Conservation (phyloP, 2,797 vertebrate species). For the Buphagus erythrorhynchus region DNA sequence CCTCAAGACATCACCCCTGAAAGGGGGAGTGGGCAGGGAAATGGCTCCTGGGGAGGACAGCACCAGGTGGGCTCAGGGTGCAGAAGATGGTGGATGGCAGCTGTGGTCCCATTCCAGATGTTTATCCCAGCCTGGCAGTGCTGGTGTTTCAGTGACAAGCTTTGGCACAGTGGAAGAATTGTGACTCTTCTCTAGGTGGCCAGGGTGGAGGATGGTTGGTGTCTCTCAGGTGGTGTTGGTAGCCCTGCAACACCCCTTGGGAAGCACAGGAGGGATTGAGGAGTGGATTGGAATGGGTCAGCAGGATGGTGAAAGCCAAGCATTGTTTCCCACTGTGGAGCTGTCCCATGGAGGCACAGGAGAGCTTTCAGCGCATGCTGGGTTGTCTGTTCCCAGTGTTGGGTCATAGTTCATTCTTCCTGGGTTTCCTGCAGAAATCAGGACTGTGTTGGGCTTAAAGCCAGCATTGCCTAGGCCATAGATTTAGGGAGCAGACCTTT, state of each 20-base stretch:
- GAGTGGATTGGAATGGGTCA: neutral
- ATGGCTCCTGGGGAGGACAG: neutral
- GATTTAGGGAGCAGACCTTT: neutral
- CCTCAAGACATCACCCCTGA: neutral
- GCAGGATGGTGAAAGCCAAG: neutral
- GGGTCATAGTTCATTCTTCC: neutral
- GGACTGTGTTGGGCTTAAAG: neutral
- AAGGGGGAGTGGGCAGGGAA: neutral
- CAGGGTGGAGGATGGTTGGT: rapidly evolving
- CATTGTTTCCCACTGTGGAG: neutral
- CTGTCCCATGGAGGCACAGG: rapidly evolving
- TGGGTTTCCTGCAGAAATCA: neutral
- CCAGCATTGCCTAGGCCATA: neutral
- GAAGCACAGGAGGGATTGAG: neutral
- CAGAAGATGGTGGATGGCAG: neutral
- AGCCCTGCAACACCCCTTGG: neutral
- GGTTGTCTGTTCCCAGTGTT: neutral
- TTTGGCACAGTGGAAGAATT: neutral
- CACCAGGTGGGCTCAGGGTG: neutral
- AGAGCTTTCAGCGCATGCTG: neutral
- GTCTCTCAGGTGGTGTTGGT: neutral
- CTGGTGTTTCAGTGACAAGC: neutral
- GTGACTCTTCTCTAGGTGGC: neutral
- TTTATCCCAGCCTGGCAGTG: neutral
- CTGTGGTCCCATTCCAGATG: neutral